Conservation (phyloP, 2,888 invertebrate species). For the Embidobia sp. region DNA sequence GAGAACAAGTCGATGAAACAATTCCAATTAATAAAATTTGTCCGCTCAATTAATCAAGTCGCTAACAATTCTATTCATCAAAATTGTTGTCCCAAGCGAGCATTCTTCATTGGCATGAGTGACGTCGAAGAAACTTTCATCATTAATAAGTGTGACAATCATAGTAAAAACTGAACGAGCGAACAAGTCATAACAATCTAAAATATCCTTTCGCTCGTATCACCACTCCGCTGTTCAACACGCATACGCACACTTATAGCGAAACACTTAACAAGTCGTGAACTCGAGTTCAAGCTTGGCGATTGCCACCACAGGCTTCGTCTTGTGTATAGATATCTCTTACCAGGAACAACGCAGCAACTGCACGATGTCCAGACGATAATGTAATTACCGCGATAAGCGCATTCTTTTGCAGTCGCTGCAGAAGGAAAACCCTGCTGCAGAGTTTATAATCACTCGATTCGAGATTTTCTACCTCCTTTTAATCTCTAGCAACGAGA, state of each 20-base stretch:
- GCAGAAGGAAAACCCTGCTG: slow-evolving; percentile 12
- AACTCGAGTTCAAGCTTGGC: slow-evolving; percentile 75
- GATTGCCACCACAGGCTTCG: slow-evolving; percentile 71
- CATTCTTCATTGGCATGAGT: neutral
- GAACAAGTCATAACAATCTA: slow-evolving; percentile 19
- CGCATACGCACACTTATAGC: slow-evolving; percentile 25
- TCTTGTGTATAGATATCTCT: slow-evolving; percentile 69
- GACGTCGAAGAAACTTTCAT: neutral
- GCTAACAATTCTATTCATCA: too few relatives aligned
- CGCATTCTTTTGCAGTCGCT: slow-evolving; percentile 47
- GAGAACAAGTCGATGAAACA: too few relatives aligned
- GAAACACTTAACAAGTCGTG: slow-evolving; percentile 64
- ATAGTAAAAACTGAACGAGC: neutral
- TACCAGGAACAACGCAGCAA: slow-evolving; percentile 70
- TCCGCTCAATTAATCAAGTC: too few relatives aligned
- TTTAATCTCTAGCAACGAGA: too few relatives aligned
- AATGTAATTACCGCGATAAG: slow-evolving; percentile 70
- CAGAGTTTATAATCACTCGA: too few relatives aligned
- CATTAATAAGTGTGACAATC: slow-evolving; percentile 16
- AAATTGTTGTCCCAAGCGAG: too few relatives aligned
- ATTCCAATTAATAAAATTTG: too few relatives aligned
- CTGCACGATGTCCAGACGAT: slow-evolving; percentile 72
- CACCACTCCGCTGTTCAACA: slow-evolving; percentile 16
- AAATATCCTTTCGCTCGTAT: slow-evolving; percentile 40
- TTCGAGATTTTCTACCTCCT: too few relatives aligned